Percentiles rank a stretch among this genome's conserved stretches.
Conservation (phyloP, 2,797 vertebrate genomes). For the Enteromius unitaeniatus region DNA sequence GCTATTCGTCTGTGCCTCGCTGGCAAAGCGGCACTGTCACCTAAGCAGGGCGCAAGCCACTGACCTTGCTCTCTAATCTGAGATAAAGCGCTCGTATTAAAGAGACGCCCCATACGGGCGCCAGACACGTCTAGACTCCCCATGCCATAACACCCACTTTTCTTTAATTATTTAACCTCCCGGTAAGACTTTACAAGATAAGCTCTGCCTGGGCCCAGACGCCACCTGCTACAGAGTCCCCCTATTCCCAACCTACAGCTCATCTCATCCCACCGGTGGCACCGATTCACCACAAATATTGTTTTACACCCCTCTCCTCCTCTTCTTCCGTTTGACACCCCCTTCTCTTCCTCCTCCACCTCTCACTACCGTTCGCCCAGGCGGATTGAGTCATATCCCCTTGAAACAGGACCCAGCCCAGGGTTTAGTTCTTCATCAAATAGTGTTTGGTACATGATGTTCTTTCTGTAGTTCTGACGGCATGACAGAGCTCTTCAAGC, state of each 20-base stretch:
- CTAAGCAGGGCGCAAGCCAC: conserved; percentile 62
- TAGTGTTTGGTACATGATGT: conserved; percentile 52
- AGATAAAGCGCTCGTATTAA: conserved; percentile 73
- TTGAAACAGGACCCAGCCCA: conserved; percentile 49
- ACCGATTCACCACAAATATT: conserved; percentile 38
- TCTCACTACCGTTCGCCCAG: conserved; percentile 26
- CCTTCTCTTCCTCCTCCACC: conserved; percentile 35
- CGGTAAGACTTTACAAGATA: conserved; percentile 75
- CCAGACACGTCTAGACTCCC: conserved; percentile 80
- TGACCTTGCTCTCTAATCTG: conserved; percentile 71
- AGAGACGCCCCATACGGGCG: conserved; percentile 64
- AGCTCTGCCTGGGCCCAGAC: conserved; percentile 75
- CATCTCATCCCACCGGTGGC: conserved; percentile 35
- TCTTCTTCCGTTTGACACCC: conserved; percentile 21
- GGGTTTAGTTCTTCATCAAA: conserved; percentile 48
- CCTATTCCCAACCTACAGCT: conserved; percentile 22
- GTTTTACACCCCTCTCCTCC: conserved; percentile 25
- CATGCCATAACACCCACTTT: conserved; percentile 66
- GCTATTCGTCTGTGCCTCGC: conserved; percentile 39
- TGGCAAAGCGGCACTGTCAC: conserved; percentile 57
- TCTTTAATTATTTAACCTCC: conserved; percentile 78
- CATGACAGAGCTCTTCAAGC: conserved; percentile 12
- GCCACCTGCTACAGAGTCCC: conserved; percentile 70
- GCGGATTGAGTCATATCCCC: conserved; percentile 53
- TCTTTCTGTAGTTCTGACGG: conserved; percentile 37